A percentile compares a stretch with the other conserved stretches of the same genome.
These are phyloP conservation scores for Pseudococcus viburni DNA, from an alignment of 2,888 invertebrate species.

Conservation along the genomic window DNA sequence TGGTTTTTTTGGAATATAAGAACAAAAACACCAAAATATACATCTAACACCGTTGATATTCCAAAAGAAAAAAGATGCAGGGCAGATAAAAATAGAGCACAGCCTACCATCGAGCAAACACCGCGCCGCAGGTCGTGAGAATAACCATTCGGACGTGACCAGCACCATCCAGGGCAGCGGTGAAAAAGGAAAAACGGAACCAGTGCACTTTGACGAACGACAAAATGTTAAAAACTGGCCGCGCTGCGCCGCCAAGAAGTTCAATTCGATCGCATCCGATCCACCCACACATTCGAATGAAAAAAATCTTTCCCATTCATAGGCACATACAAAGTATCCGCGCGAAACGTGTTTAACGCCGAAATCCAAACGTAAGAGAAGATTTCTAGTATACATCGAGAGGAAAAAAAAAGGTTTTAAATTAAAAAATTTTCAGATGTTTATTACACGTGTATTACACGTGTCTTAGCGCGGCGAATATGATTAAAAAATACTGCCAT, in stretches of 20 bases:
- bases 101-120: conserved; percentile 13
- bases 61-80: not conserved
- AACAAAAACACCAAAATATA: not conserved
- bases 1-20: not conserved
- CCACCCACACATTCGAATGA: conserved; percentile 4
- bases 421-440: conserved; percentile 50
- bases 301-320: not conserved
- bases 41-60: not conserved
- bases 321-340: not conserved
- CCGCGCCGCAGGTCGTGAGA: conserved; percentile 26
- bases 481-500: conserved; percentile 50
- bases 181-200: not conserved
- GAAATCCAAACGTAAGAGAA: not conserved
- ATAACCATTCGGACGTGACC: conserved; percentile 38
- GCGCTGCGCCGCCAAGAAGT: not conserved
- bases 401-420: conserved; percentile 10
- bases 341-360: conserved; percentile 6
- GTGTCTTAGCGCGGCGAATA: conserved; percentile 40
- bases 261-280: not conserved
- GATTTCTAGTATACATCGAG: not conserved
- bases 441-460: conserved; percentile 57
- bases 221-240: not conserved
- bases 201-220: conserved; percentile 1
- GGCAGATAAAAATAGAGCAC: not conserved
- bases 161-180: not conserved